Percentiles rank a stretch among this genome's conserved stretches.
Conservation (phyloP, 2,888 invertebrate species). For the Lingula anatina region DNA sequence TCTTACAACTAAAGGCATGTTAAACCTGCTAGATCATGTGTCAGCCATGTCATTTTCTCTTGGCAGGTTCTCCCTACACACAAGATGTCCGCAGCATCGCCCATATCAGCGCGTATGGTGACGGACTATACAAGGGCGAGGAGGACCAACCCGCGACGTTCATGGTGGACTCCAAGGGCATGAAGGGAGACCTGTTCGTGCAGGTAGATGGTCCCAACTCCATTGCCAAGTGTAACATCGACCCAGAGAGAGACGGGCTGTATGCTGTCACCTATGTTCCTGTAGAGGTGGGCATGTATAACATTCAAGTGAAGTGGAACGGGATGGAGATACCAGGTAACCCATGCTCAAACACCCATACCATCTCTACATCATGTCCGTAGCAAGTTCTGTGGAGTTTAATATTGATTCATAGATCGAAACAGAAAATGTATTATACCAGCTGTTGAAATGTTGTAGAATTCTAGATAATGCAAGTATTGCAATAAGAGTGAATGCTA, state of each 20-base stretch:
- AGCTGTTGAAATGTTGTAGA: too few relatives aligned
- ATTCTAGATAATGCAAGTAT: too few relatives aligned
- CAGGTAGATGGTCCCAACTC: slow-evolving; percentile 59
- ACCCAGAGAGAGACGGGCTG: slow-evolving; percentile 59
- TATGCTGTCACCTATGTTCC: slow-evolving; percentile 89
- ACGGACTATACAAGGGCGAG: slow-evolving; percentile 55
- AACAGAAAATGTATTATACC: too few relatives aligned
- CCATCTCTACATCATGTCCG: too few relatives aligned
- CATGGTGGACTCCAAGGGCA: slow-evolving; percentile 55
- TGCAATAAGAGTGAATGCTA: too few relatives aligned
- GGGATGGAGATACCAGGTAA: slow-evolving; percentile 55
- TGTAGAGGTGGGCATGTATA: slow-evolving; percentile 84
- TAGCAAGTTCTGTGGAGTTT: too few relatives aligned
- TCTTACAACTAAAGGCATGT: neutral
- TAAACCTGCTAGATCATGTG: neutral
- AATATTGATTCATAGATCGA: too few relatives aligned
- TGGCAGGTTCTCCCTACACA: slow-evolving; percentile 41
- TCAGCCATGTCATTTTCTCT: slow-evolving; percentile 13
- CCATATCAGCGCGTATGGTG: slow-evolving; percentile 60
- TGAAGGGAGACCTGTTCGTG: slow-evolving; percentile 56
- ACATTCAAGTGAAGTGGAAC: slow-evolving; percentile 73
- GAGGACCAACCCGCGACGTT: slow-evolving; percentile 57
- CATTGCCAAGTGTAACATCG: slow-evolving; percentile 57
- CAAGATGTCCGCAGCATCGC: slow-evolving; percentile 56
- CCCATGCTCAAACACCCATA: too few relatives aligned